These are phyloP conservation scores for Stichodactyla mertensii DNA, from an alignment of 64 coral and sea anemone species.

Conservation along the genomic window DNA sequence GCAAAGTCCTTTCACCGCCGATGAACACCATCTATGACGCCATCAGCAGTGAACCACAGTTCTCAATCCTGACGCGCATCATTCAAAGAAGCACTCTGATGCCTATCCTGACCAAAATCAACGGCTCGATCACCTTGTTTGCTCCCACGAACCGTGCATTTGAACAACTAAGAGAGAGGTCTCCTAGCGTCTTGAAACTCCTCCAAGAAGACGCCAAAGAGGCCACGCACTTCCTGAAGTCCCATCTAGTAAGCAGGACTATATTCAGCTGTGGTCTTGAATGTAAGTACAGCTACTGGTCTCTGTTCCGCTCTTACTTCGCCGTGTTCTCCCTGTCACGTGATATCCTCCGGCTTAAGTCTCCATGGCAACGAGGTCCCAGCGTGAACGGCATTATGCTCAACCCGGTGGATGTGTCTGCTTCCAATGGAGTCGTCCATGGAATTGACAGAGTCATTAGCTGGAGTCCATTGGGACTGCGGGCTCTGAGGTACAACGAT, in stretches of 20 bases:
- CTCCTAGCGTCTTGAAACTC: constrained; percentile 17
- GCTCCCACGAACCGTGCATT: constrained; percentile 47
- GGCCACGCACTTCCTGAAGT: constrained; percentile 31
- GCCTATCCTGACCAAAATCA: constrained; percentile 4
- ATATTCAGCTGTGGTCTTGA: constrained; percentile 65
- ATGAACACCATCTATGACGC: constrained; percentile 46
- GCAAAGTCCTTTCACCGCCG: constrained; percentile 39
- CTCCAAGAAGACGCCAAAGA: constrained; percentile 32
- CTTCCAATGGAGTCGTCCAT: constrained; percentile 74
- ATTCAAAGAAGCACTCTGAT: constrained; percentile 33
- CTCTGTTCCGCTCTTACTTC: constrained; percentile 40
- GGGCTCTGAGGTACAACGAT: not conserved
- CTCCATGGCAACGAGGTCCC: constrained; percentile 1
- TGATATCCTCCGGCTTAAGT: constrained; percentile 29
- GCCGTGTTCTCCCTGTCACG: constrained; percentile 34
- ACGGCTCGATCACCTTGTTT: constrained; percentile 49
- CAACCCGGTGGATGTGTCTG: constrained; percentile 32
- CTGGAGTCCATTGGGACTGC: constrained; percentile 13
- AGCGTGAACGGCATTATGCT: constrained; percentile 42
- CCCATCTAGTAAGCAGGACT: constrained; percentile 53
- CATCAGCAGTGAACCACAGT: constrained; percentile 28
- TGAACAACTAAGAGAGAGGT: constrained; percentile 11
- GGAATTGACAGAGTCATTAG: constrained; percentile 56
- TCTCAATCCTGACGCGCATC: constrained; percentile 22
- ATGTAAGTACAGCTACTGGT: constrained; percentile 91